Conservation (phyloP, 1,140 invertebrate genomes). For the Rhyzopertha dominica region DNA sequence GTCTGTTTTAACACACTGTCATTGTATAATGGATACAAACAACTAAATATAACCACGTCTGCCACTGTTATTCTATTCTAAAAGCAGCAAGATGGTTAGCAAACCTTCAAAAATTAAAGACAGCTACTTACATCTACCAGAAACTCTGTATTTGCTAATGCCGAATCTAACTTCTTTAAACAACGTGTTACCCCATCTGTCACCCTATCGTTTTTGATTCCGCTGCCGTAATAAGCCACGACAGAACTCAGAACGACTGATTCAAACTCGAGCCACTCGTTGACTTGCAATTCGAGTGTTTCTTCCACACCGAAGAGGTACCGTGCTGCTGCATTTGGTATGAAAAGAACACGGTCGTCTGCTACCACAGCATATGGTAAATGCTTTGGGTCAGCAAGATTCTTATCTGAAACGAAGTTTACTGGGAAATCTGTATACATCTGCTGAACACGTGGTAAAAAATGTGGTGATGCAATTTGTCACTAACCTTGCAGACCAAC, state of each 20-base stretch:
- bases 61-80: constrained; percentile 52
- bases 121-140: constrained; percentile 24
- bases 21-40: constrained; percentile 55
- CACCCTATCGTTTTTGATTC: constrained; percentile 49
- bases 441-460: constrained; percentile 6
- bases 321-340: constrained; percentile 52
- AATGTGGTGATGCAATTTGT: constrained; percentile 44
- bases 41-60: constrained; percentile 62
- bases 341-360: constrained; percentile 50
- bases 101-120: constrained; percentile 17
- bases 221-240: constrained; percentile 45
- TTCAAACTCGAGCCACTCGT: constrained; percentile 75
- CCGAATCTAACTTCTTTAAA: constrained; percentile 48
- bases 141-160: constrained; percentile 19
- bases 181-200: constrained; percentile 46
- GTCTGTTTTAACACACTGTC: constrained; percentile 45
- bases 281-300: constrained; percentile 44
- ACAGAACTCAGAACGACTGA: constrained; percentile 59
- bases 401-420: constrained; percentile 31
- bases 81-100: constrained; percentile 30
- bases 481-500: constrained; percentile 52
- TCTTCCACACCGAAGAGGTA: constrained; percentile 47
- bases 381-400: constrained; percentile 39
- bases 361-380: constrained; percentile 51
- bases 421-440: no score